Evolutionary conservation across 2,888 invertebrate genomes (phyloP).

Genomic region (Leptogaster cylindrica): DNA sequence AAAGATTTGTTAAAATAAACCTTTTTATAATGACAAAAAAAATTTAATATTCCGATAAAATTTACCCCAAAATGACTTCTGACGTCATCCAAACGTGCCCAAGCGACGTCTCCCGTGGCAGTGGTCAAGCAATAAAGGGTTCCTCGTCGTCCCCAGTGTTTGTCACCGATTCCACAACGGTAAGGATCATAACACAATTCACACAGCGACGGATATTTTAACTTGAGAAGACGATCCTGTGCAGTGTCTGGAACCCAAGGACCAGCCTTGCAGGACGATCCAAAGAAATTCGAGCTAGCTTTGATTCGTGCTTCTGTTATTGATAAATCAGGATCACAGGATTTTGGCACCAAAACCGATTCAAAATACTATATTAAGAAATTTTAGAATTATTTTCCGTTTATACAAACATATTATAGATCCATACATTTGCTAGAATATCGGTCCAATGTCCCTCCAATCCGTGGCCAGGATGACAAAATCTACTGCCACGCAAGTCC

Average conservation of each 20-base stretch:
- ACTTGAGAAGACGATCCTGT: slow-evolving; percentile 71
- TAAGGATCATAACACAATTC: slow-evolving; percentile 70
- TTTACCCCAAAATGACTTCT: slow-evolving; percentile 70
- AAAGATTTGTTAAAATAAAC: not conserved
- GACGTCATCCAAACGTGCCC: slow-evolving; percentile 78
- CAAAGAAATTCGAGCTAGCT: slow-evolving; percentile 77
- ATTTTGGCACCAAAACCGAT: slow-evolving; percentile 71
- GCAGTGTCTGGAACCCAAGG: slow-evolving; percentile 75
- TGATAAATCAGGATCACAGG: slow-evolving; percentile 73
- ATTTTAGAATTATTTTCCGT: not conserved
- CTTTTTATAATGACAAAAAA: slow-evolving; percentile 1
- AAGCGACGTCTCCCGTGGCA: slow-evolving; percentile 80
- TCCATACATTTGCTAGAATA: slow-evolving; percentile 74
- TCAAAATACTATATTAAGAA: slow-evolving; percentile 72
- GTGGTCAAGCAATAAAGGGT: slow-evolving; percentile 80
- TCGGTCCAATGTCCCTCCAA: slow-evolving; percentile 76
- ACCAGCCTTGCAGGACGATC: slow-evolving; percentile 83
- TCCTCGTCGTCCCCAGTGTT: slow-evolving; percentile 84
- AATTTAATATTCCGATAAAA: slow-evolving; percentile 20
- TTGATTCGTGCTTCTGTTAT: slow-evolving; percentile 79
- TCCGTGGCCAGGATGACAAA: slow-evolving; percentile 85
- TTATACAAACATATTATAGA: not conserved
- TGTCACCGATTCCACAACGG: slow-evolving; percentile 71
- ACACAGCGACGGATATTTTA: slow-evolving; percentile 75
- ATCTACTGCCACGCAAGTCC: slow-evolving; percentile 71